Evolutionary conservation across 2,113 vertebrate species (phyloP).

Genomic region (Pedetes capensis): DNA sequence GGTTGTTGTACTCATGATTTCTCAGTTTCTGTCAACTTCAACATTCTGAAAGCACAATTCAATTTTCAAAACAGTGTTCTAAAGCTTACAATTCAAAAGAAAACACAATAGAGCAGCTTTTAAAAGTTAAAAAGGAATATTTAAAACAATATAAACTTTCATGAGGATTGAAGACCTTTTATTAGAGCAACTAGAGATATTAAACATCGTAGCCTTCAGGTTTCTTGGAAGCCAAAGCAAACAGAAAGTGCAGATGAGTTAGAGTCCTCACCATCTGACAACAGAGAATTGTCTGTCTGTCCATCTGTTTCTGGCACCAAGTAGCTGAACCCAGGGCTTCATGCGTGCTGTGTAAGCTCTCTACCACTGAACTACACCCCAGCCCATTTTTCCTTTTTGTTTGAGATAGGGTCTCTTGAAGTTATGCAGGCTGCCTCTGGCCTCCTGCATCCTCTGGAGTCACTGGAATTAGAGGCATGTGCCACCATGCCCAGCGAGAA

Average conservation of each 20-base stretch:
- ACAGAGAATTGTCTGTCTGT: too few species aligned
- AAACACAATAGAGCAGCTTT: neutral
- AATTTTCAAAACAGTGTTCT: neutral
- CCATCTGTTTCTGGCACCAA: too few species aligned
- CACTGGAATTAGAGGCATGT: too few species aligned
- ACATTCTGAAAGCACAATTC: constrained; percentile 2
- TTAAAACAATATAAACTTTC: neutral
- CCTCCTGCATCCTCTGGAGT: too few species aligned
- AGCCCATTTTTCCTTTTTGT: too few species aligned
- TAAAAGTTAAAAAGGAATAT: neutral
- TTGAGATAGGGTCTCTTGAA: too few species aligned
- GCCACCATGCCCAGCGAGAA: too few species aligned
- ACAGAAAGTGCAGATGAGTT: neutral
- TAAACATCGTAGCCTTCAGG: neutral
- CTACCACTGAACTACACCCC: too few species aligned
- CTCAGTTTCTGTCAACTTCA: neutral
- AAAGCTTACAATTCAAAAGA: neutral
- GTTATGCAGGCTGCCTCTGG: too few species aligned
- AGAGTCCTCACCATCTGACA: neutral
- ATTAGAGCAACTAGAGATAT: constrained; percentile 13
- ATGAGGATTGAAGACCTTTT: neutral
- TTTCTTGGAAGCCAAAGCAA: neutral
- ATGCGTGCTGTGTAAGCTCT: too few species aligned
- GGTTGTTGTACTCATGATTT: neutral
- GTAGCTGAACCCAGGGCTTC: too few species aligned